Evolutionary conservation across 2,888 invertebrate genomes (phyloP).

Genomic region (Tuberolachnus salignus): DNA sequence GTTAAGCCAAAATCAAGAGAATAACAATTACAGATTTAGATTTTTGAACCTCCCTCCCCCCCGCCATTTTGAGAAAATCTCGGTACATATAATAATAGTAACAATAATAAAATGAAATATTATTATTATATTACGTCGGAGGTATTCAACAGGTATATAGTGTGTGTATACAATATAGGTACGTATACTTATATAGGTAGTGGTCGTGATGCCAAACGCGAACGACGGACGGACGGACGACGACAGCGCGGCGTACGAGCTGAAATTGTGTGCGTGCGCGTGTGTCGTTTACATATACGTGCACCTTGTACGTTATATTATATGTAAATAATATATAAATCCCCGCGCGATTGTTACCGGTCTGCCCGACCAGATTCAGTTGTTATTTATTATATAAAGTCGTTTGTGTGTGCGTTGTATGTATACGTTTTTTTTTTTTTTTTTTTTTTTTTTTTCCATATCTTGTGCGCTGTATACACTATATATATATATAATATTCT

Average conservation of each 20-base stretch:
- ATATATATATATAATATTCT: constrained; percentile 12
- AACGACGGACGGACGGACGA: constrained; percentile 38
- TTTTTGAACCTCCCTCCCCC: no score
- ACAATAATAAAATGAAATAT: no score
- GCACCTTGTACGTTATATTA: constrained; percentile 52
- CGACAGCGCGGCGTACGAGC: background rate
- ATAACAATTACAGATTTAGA: no score
- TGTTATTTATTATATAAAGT: constrained; percentile 56
- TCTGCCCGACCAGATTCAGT: constrained; percentile 47
- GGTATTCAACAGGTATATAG: no score
- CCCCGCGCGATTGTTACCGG: constrained; percentile 44
- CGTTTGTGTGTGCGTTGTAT: constrained; percentile 42
- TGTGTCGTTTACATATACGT: constrained; percentile 13
- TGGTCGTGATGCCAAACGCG: background rate
- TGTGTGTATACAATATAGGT: no score
- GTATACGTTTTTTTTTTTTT: constrained; percentile 23
- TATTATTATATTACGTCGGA: no score
- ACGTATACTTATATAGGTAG: no score
- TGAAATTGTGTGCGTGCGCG: background rate
- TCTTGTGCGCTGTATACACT: background rate
- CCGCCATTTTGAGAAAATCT: no score
- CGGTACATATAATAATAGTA: no score
- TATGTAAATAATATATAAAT: constrained; percentile 56
- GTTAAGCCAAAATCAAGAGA: no score
- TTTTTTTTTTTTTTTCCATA: background rate